Base-by-base conservation (phyloP, 2,113 vertebrate genomes). In the Antennarius striatus region DNA sequence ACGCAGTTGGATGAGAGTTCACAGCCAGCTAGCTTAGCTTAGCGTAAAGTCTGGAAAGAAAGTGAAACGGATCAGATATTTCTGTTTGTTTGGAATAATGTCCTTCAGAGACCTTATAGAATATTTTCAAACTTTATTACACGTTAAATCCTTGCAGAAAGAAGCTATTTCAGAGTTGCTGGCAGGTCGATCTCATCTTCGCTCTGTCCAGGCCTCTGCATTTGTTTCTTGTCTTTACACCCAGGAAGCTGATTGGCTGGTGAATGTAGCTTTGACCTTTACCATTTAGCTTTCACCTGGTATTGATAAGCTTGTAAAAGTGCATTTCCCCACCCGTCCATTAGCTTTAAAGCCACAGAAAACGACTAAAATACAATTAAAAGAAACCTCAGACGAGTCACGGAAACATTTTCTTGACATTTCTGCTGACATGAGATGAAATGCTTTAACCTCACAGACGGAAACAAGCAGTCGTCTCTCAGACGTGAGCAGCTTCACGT, bases 401-500 rank as follows among this genome's bases (percentile, higher is more conserved):
- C 11, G 10, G 8, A 29, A 63, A 39, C 2, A 10, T 22, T 1
- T 8, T 13, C 17, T 45, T 14, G 39, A 22, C 15, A 39, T 36
- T 22, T 1, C 3, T 47, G 5, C 16, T 6, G 6, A 64, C 16
- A 15, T 15, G 16, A 40, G 30, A 66, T 40, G 39, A 40, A 40
- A 10, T 47, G 28, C 61, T 65, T 61, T 39, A 28, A 42, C 36
- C 52, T 15, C 40, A 16, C 22, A 46, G 22, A 42, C 12, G 32
- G 14, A 52, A 55, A 40, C 39, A 40, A 10, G 39, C 39, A 40
- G 10, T 3, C 5, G 39, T 7, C 39, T 40, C 40, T n/a, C 11
- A 61, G 4, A 59, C 48, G 29, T 46, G 29, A 70, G 50, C 40
- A 39, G 49, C 10, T 45, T 15, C 48, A 13, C 6, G 52, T 61